Conservation (phyloP, 2,888 invertebrate genomes). For the Cabera pusaria region DNA sequence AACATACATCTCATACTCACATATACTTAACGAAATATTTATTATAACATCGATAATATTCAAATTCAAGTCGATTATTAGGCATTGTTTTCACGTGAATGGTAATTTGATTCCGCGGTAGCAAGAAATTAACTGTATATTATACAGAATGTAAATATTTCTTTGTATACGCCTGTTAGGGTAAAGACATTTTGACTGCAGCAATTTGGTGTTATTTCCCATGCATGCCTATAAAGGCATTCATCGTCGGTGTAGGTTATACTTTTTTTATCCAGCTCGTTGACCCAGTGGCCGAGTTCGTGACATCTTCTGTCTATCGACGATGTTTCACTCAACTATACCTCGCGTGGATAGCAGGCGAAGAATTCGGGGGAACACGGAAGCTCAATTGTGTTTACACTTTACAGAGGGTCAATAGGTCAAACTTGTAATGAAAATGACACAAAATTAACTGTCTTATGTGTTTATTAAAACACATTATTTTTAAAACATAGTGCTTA, state of each 20-base stretch:
- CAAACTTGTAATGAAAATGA: too few relatives aligned
- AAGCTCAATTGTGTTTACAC: conserved; percentile 3
- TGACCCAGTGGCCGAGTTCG: conserved; percentile 74
- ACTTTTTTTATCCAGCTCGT: conserved; percentile 46
- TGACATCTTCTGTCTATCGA: conserved; percentile 58
- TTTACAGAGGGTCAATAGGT: conserved; percentile 25
- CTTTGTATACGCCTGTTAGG: background rate
- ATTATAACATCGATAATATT: too few relatives aligned
- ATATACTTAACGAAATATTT: too few relatives aligned
- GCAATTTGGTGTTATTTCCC: conserved; percentile 11
- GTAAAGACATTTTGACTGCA: background rate
- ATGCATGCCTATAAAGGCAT: conserved; percentile 22
- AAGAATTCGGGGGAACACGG: conserved; percentile 34
- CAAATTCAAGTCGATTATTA: too few relatives aligned
- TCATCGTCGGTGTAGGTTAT: conserved; percentile 27
- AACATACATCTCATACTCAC: too few relatives aligned
- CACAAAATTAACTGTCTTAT: too few relatives aligned
- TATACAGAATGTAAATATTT: too few relatives aligned
- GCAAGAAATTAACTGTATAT: too few relatives aligned
- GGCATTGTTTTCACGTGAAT: too few relatives aligned
- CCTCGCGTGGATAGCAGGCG: conserved; percentile 25
- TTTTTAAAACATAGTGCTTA: too few relatives aligned
- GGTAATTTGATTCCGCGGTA: too few relatives aligned
- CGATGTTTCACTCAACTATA: conserved; percentile 22
- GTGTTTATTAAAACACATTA: too few relatives aligned